A percentile compares a stretch with the other conserved stretches of the same genome.
Conservation (phyloP, 2,113 vertebrate genomes). For the Ailuropoda melanoleuca region DNA sequence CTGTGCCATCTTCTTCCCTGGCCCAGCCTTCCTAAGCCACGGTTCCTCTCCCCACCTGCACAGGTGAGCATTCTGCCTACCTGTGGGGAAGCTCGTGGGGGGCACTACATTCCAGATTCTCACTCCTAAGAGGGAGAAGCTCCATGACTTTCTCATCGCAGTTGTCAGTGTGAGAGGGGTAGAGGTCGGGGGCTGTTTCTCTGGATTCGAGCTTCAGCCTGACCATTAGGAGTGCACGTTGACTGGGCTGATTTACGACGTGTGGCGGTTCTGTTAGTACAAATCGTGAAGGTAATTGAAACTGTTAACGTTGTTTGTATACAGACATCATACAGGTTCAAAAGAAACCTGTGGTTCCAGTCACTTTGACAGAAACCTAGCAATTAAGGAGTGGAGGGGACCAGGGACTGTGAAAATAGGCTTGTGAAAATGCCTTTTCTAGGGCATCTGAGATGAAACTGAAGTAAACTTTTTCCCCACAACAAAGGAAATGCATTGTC, state of each 20-base stretch:
- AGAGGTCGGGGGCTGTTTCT: background rate
- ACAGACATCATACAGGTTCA: background rate
- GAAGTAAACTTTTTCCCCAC: constrained; percentile 9
- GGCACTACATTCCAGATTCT: background rate
- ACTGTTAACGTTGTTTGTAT: background rate
- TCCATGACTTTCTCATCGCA: background rate
- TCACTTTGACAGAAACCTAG: background rate
- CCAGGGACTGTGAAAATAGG: background rate
- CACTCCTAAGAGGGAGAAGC: background rate
- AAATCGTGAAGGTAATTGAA: background rate
- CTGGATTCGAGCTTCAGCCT: background rate
- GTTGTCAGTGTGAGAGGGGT: background rate
- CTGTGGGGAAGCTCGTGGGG: background rate
- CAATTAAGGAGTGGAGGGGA: background rate
- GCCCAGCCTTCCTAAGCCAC: background rate
- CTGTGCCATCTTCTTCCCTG: background rate
- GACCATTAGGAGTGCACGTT: too few species aligned
- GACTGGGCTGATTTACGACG: background rate
- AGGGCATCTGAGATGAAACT: background rate
- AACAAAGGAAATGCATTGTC: constrained; percentile 12
- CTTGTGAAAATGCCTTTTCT: constrained; percentile 42
- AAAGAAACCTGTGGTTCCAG: background rate
- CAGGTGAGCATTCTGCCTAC: too few species aligned
- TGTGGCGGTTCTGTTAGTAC: background rate
- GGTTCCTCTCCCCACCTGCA: background rate